These are phyloP conservation scores for Clarias fuscus DNA, from an alignment of 2,797 vertebrate species.

Conservation along the genomic window DNA sequence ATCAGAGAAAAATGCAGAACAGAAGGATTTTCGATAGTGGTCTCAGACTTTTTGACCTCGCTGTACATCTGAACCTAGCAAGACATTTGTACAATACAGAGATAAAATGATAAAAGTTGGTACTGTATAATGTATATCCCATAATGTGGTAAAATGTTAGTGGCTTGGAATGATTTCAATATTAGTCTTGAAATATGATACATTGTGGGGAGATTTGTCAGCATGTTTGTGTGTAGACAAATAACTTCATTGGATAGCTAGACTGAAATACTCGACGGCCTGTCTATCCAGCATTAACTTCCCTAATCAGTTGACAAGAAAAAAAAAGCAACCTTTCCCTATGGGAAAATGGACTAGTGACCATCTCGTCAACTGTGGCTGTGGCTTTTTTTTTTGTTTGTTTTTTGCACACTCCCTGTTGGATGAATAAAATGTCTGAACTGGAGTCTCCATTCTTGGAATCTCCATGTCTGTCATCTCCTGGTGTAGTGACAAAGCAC, in stretches of 20 bases:
- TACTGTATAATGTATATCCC: conserved; percentile 41
- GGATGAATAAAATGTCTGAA: conserved; percentile 8
- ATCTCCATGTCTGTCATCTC: conserved; percentile 18
- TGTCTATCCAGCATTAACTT: conserved; percentile 12
- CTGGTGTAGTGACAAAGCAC: not conserved
- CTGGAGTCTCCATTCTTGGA: not conserved
- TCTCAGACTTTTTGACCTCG: conserved; percentile 3
- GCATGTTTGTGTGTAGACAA: conserved; percentile 40
- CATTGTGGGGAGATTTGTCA: conserved; percentile 32
- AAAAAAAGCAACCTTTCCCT: conserved; percentile 46
- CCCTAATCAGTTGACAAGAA: conserved; percentile 10
- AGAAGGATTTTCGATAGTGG: not conserved
- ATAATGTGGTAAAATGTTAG: conserved; percentile 20
- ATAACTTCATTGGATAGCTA: conserved; percentile 42
- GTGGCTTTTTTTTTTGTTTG: not conserved
- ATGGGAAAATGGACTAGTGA: conserved; percentile 36
- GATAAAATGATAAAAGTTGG: conserved; percentile 30
- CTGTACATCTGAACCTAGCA: conserved; percentile 25
- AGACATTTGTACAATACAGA: conserved; percentile 47
- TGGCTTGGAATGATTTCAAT: conserved; percentile 39
- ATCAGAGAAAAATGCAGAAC: not conserved
- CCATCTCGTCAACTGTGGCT: not conserved
- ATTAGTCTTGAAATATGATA: conserved; percentile 27
- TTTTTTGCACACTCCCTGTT: conserved; percentile 11
- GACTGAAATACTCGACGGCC: conserved; percentile 25